These are phyloP conservation scores for Ophion obscuratus DNA, from an alignment of 2,888 invertebrate species.

Conservation along the genomic window DNA sequence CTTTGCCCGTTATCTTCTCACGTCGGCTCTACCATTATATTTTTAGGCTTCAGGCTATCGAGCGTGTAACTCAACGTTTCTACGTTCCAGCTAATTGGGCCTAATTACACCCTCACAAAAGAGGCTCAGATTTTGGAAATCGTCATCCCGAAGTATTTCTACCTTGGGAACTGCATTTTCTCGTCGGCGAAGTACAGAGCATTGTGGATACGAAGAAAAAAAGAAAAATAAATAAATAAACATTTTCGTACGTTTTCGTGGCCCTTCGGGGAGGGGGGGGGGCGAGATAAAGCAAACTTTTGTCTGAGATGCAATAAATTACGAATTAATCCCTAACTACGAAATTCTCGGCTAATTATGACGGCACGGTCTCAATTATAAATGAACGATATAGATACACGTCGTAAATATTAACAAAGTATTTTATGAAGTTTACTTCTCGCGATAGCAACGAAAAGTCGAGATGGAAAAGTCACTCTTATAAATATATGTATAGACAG, in stretches of 20 bases:
- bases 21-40: slow-evolving; percentile 42
- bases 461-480: slow-evolving; percentile 42
- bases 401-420: slow-evolving; percentile 36
- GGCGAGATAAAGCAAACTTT: background rate
- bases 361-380: slow-evolving; percentile 43
- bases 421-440: slow-evolving; percentile 58
- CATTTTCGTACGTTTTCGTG: too few species aligned
- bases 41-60: slow-evolving; percentile 1
- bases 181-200: too few species aligned
- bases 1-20: slow-evolving; percentile 61
- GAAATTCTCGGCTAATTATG: slow-evolving; percentile 49
- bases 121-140: background rate
- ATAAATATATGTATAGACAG: slow-evolving; percentile 1
- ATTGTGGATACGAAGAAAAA: background rate
- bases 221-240: background rate
- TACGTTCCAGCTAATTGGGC: background rate
- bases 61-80: background rate
- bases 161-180: too few species aligned
- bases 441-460: slow-evolving; percentile 49
- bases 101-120: background rate
- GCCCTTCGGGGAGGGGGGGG: too few species aligned
- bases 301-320: slow-evolving; percentile 28
- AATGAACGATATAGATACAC: slow-evolving; percentile 18
- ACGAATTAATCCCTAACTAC: slow-evolving; percentile 43
- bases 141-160: background rate